phyloP scores from a whole-genome alignment of 2,797 vertebrate genomes.

The Hypotaenidia philippensis region DNA sequence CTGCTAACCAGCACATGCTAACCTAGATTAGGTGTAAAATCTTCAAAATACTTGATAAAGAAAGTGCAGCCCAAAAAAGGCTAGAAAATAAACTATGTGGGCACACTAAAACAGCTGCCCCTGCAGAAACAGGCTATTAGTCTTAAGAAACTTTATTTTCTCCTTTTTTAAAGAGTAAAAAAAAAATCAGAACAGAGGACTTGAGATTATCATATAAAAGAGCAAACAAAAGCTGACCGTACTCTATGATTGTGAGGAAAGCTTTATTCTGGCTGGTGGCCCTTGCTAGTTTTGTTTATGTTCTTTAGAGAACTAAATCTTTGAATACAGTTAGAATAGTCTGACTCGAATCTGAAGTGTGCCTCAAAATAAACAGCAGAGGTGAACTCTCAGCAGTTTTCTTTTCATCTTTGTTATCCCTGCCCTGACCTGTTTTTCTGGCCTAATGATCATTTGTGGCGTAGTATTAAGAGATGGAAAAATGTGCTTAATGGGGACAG shows the following conservation, averaged over 20 bases:
- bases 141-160: conserved; percentile 60
- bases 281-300: conserved; percentile 75
- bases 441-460: conserved; percentile 44
- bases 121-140: conserved; percentile 62
- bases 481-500: conserved; percentile 48
- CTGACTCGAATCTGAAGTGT: conserved; percentile 54
- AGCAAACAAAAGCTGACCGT: conserved; percentile 71
- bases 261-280: conserved; percentile 76
- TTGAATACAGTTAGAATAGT: conserved; percentile 66
- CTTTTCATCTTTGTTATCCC: conserved; percentile 65
- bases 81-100: conserved; percentile 59
- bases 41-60: conserved; percentile 56
- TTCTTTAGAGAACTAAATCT: conserved; percentile 71
- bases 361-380: conserved; percentile 78
- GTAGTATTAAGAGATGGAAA: conserved; percentile 49
- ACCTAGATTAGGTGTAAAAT: conserved; percentile 62
- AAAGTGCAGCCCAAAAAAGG: conserved; percentile 49
- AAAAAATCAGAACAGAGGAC: conserved; percentile 61
- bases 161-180: conserved; percentile 55
- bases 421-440: conserved; percentile 52
- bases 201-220: conserved; percentile 81
- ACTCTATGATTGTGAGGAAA: conserved; percentile 50
- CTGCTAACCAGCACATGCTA: conserved; percentile 31
- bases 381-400: conserved; percentile 60
- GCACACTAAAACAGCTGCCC: conserved; percentile 31